Conservation (phyloP, 2,113 vertebrate genomes). For the Solea senegalensis region DNA sequence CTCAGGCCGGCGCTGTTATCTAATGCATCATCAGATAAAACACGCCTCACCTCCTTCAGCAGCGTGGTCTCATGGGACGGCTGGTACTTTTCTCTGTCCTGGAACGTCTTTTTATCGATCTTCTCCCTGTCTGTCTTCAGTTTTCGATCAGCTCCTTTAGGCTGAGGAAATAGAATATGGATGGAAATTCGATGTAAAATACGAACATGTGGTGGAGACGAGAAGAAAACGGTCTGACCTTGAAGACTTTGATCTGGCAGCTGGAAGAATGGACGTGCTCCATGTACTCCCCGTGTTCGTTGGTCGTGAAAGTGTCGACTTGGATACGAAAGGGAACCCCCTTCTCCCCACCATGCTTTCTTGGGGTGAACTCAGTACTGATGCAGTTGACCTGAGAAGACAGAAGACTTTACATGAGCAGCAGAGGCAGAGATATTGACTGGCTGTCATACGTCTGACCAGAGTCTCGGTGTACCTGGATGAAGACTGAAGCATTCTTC, state of each 20-base stretch:
- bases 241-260: constrained; percentile 98
- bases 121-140: constrained; percentile 96
- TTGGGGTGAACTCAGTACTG: constrained; percentile 95
- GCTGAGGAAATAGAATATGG: constrained; percentile 70
- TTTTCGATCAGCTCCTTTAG: constrained; percentile 96
- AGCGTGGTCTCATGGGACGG: constrained; percentile 89
- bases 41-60: constrained; percentile 88
- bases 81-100: constrained; percentile 95
- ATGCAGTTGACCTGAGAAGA: constrained; percentile 91
- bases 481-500: constrained; percentile 90
- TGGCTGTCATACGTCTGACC: neutral
- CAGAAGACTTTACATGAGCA: neutral
- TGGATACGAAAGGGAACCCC: constrained; percentile 94
- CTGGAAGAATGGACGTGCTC: constrained; percentile 92
- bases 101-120: constrained; percentile 89
- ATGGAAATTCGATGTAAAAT: neutral
- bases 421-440: neutral
- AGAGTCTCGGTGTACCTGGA: constrained; percentile 84
- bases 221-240: constrained; percentile 78
- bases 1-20: neutral
- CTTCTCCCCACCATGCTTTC: constrained; percentile 96
- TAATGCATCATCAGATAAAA: neutral
- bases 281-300: constrained; percentile 88
- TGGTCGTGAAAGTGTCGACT: constrained; percentile 91
- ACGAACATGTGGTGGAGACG: neutral